phyloP scores from a whole-genome alignment of 1,140 invertebrate species.

The Aphelenchoides fujianensis region DNA sequence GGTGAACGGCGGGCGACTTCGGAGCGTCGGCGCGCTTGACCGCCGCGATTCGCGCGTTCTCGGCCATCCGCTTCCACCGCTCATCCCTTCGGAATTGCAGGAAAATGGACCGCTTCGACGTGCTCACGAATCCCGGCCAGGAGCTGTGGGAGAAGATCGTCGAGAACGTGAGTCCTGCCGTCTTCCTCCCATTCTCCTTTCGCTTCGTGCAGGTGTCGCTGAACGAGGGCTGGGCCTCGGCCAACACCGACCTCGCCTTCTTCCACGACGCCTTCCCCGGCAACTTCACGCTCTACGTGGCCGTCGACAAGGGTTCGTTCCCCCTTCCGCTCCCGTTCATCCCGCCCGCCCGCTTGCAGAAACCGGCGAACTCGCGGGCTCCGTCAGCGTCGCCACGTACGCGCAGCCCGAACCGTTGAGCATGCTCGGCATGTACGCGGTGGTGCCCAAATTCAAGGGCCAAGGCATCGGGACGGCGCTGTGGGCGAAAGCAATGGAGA shows the following conservation, averaged over 20 bases:
- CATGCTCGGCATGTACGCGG: slow-evolving; percentile 9
- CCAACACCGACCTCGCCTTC: neutral
- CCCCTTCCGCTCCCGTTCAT: too few species aligned
- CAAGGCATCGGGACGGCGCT: neutral
- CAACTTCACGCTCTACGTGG: slow-evolving; percentile 11
- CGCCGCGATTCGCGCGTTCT: too few species aligned
- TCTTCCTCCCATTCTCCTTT: too few species aligned
- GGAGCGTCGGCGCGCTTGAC: too few species aligned
- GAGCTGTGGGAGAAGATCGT: slow-evolving; percentile 8
- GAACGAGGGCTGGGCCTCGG: slow-evolving; percentile 10
- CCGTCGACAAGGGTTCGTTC: too few species aligned
- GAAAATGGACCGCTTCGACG: neutral
- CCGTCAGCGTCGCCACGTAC: neutral
- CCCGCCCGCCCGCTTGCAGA: neutral
- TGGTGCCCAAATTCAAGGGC: neutral
- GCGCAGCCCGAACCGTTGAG: neutral
- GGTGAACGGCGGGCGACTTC: too few species aligned
- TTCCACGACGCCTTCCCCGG: slow-evolving; percentile 7
- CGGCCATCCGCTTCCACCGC: too few species aligned
- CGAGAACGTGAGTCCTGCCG: too few species aligned
- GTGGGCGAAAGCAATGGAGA: neutral
- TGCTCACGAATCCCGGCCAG: neutral
- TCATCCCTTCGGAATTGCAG: neutral
- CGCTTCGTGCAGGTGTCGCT: too few species aligned
- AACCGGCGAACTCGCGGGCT: neutral